Conservation (phyloP, 1,140 invertebrate species). For the Cherax destructor region DNA sequence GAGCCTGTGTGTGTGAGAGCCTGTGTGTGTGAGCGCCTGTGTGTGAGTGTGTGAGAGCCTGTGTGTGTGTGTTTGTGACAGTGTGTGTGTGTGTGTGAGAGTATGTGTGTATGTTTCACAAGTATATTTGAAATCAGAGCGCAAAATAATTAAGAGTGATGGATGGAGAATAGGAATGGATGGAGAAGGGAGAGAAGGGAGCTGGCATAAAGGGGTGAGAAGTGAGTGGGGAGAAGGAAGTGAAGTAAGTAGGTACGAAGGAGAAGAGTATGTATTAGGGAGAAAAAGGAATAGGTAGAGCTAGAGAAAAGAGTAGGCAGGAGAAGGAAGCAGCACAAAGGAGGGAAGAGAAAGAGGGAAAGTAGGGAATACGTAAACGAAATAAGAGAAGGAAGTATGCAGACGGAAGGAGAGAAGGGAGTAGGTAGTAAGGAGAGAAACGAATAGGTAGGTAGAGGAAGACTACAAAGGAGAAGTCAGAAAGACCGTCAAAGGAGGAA, state of each 20-base stretch:
- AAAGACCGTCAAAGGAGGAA: not conserved
- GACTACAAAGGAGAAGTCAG: too few relatives aligned
- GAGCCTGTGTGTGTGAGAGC: too few relatives aligned
- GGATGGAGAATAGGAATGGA: too few relatives aligned
- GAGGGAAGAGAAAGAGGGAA: not conserved
- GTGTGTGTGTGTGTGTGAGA: too few relatives aligned
- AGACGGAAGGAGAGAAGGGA: too few relatives aligned
- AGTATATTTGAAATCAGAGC: too few relatives aligned
- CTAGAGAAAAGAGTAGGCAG: not conserved
- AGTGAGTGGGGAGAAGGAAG: not conserved
- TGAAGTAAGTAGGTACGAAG: not conserved
- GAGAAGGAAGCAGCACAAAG: not conserved
- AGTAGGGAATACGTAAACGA: not conserved
- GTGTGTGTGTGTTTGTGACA: too few relatives aligned
- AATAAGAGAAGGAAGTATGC: not conserved
- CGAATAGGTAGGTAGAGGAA: not conserved
- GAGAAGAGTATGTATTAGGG: not conserved
- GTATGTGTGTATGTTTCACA: too few relatives aligned
- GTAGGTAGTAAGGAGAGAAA: not conserved
- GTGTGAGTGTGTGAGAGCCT: too few relatives aligned
- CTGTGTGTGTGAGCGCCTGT: too few relatives aligned
- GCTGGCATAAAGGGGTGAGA: not conserved
- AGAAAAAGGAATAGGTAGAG: not conserved
- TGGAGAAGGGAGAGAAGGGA: too few relatives aligned
- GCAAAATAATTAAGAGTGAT: too few relatives aligned